These are phyloP conservation scores for Crenichthys baileyi DNA, from an alignment of 2,797 vertebrate genomes.

Conservation along the genomic window DNA sequence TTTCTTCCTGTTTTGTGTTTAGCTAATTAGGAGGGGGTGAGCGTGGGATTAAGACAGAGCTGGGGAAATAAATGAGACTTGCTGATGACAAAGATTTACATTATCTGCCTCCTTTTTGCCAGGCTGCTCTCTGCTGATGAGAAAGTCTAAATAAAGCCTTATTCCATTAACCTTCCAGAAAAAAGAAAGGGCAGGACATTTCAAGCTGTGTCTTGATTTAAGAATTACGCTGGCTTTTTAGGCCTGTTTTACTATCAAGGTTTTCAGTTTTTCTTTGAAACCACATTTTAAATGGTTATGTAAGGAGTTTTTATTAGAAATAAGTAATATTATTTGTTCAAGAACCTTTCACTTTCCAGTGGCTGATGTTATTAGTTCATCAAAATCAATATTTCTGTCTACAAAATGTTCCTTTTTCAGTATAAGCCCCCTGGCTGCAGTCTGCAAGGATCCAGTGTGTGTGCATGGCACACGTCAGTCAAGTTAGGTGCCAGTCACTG, in stretches of 20 bases:
- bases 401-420: background rate
- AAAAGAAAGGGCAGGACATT: constrained; percentile 31
- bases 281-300: constrained; percentile 14
- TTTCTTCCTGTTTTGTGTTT: constrained; percentile 24
- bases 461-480: background rate
- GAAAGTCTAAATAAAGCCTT: constrained; percentile 29
- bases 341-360: constrained; percentile 1
- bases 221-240: constrained; percentile 21
- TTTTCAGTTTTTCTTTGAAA: constrained; percentile 13
- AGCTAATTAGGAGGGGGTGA: constrained; percentile 46
- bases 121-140: constrained; percentile 38
- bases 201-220: constrained; percentile 28
- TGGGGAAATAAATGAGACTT: constrained; percentile 32
- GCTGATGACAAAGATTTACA: constrained; percentile 46
- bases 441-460: background rate
- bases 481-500: background rate
- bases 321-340: constrained; percentile 3
- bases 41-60: constrained; percentile 15
- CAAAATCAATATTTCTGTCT: background rate
- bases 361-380: background rate
- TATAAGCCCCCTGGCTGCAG: background rate
- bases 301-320: constrained; percentile 23
- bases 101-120: constrained; percentile 36
- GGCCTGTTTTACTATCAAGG: constrained; percentile 4
- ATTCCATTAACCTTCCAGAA: constrained; percentile 54